Conservation (phyloP, 2,888 invertebrate genomes). For the Nephrotoma guestfalica region DNA sequence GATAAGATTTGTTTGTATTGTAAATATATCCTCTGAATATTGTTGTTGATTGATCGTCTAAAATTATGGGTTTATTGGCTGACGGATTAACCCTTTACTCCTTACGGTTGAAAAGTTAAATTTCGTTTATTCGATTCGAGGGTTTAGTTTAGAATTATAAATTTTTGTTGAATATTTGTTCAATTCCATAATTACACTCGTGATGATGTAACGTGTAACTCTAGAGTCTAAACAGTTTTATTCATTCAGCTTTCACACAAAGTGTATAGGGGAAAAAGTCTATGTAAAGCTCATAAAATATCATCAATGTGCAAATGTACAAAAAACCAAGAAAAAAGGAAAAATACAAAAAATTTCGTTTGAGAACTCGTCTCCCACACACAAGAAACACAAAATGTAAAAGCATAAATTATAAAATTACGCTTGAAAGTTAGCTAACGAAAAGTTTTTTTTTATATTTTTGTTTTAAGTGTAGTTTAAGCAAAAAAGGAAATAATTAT, state of each 20-base stretch:
- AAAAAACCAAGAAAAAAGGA: not conserved
- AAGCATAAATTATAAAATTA: not conserved
- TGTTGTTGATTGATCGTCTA: not conserved
- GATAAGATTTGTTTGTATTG: not conserved
- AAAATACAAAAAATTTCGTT: not conserved
- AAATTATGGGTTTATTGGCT: not conserved
- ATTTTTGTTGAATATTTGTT: too few relatives aligned
- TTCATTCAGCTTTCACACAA: too few relatives aligned
- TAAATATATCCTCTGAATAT: not conserved
- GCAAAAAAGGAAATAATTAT: not conserved
- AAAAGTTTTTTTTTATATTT: not conserved
- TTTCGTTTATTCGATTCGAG: too few relatives aligned
- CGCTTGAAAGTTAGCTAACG: not conserved
- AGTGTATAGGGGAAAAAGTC: too few relatives aligned
- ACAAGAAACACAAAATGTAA: not conserved
- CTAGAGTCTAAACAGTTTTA: too few relatives aligned
- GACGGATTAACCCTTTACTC: not conserved
- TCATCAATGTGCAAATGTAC: too few relatives aligned
- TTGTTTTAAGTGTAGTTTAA: not conserved
- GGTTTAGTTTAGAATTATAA: too few relatives aligned
- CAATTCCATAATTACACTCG: too few relatives aligned
- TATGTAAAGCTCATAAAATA: too few relatives aligned
- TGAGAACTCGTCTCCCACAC: not conserved
- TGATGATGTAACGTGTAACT: too few relatives aligned
- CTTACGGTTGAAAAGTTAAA: too few relatives aligned